A percentile compares a stretch with the other conserved stretches of the same genome.
Evolutionary conservation across 2,113 vertebrate species (phyloP).

Genomic region (Sterna hirundo): DNA sequence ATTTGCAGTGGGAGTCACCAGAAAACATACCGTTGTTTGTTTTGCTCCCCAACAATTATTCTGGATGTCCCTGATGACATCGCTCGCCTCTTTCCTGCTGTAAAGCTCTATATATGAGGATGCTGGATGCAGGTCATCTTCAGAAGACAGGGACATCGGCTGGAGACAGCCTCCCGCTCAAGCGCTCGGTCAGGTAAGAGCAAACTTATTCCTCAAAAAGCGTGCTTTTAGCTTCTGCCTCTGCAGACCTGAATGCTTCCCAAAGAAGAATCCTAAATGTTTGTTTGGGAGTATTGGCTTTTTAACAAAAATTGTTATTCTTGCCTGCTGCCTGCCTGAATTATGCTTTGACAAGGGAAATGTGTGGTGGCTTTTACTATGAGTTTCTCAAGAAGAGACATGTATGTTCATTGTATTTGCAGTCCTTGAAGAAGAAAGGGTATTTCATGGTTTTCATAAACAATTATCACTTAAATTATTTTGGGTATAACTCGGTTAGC

Average conservation of each 20-base stretch:
- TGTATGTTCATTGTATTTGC: accelerated
- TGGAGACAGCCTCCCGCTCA: not conserved
- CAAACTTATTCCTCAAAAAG: not conserved
- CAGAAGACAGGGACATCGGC: not conserved
- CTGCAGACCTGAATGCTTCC: not conserved
- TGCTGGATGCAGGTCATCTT: not conserved
- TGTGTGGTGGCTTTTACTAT: accelerated
- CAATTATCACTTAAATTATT: not conserved
- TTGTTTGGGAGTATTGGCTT: not conserved
- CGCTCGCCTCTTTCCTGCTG: not conserved
- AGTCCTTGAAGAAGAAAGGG: not conserved
- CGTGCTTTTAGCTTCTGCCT: not conserved
- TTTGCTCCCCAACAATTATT: slow-evolving; percentile 16
- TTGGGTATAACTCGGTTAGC: not conserved
- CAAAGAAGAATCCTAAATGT: not conserved
- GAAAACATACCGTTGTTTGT: slow-evolving; percentile 29
- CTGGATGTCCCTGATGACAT: not conserved
- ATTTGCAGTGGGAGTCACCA: slow-evolving; percentile 60
- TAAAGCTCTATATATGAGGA: slow-evolving; percentile 35
- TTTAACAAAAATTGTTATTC: not conserved
- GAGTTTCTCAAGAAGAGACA: not conserved
- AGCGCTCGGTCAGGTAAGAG: slow-evolving; percentile 7
- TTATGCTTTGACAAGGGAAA: not conserved
- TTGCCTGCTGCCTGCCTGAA: not conserved
- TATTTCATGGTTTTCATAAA: slow-evolving; percentile 1